Base-by-base conservation (phyloP, 2,113 vertebrate genomes). In the Neogale vison region DNA sequence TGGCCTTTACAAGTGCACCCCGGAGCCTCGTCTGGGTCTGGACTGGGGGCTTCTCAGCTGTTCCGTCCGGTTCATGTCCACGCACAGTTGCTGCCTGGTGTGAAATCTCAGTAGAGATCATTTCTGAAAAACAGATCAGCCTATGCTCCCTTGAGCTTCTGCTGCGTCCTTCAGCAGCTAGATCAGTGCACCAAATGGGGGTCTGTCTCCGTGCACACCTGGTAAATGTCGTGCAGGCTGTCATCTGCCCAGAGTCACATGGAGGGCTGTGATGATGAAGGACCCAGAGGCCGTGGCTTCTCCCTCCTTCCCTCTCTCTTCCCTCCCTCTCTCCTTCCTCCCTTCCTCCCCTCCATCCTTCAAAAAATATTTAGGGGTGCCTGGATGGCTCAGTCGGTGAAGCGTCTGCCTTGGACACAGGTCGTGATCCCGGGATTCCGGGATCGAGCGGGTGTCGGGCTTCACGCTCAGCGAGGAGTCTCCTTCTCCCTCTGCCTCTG, bases 211-310 rank as follows among this genome's bases (percentile, higher is more conserved):
- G 2, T 2, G 52, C 5, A 9, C 0, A 6, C 34, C 59, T 0
- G 3, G 4, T 29, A 5, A 12, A 23, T 0, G 0, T 34, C 15
- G 26, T 1, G 6, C 45, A 21, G 5, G 24, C 47, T 18, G 1
- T 20, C 61, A 39, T 24, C 50, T 26, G 34, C 61, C 6, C 14
- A 18, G 23, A 24, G 13, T 85, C 47, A 24, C 45, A 1, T 0
- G 2, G 59, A 13, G 42, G 23, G 21, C 42, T 50, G 24, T 36
- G 39, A 26, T 11, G 15, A 34, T 31, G 39, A 50, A 72, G 80
- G 42, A 21, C 21, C 5, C 0, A 0, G 34, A 47, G 1, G 5
- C 1, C 31, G 65, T 18, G 72, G 42, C 0, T 50, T 59, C 29
- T 52, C 31, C 11, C 36, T 42, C 29, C 21, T 83, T 55, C 34